Evolutionary conservation across 2,113 vertebrate genomes (phyloP).

Genomic region (Apteryx mantelli): DNA sequence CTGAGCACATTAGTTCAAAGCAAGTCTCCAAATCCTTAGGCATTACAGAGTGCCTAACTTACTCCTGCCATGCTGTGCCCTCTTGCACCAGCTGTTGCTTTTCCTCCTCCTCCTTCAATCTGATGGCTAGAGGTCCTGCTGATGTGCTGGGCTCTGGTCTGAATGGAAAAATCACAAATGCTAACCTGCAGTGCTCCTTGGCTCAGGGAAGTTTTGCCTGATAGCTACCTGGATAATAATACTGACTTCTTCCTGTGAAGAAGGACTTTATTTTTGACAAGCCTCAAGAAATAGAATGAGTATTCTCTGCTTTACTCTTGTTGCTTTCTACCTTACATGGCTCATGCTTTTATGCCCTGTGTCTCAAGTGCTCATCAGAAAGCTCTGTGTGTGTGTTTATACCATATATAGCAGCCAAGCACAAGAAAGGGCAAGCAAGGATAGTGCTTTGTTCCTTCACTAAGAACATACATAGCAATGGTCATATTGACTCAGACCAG

Average conservation of each 20-base stretch:
- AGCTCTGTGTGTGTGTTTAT: not conserved
- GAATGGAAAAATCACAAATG: not conserved
- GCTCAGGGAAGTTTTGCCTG: not conserved
- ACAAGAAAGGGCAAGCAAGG: not conserved
- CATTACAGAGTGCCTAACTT: not conserved
- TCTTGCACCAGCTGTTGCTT: not conserved
- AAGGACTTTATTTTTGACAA: not conserved
- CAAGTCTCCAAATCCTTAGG: not conserved
- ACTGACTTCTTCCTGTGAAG: not conserved
- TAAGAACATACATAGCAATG: not conserved
- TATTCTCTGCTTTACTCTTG: not conserved
- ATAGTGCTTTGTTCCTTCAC: not conserved
- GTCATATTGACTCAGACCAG: not conserved
- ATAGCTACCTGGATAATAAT: not conserved
- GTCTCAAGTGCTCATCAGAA: not conserved
- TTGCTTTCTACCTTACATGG: not conserved
- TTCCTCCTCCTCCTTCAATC: not conserved
- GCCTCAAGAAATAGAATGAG: not conserved
- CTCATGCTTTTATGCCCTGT: not conserved
- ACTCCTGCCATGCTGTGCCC: not conserved
- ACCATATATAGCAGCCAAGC: not conserved
- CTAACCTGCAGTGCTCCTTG: not conserved
- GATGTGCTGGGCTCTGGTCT: not conserved
- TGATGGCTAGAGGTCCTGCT: not conserved
- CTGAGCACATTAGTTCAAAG: not conserved